Conservation (phyloP, 2,113 vertebrate genomes). For the Syrrhaptes paradoxus region DNA sequence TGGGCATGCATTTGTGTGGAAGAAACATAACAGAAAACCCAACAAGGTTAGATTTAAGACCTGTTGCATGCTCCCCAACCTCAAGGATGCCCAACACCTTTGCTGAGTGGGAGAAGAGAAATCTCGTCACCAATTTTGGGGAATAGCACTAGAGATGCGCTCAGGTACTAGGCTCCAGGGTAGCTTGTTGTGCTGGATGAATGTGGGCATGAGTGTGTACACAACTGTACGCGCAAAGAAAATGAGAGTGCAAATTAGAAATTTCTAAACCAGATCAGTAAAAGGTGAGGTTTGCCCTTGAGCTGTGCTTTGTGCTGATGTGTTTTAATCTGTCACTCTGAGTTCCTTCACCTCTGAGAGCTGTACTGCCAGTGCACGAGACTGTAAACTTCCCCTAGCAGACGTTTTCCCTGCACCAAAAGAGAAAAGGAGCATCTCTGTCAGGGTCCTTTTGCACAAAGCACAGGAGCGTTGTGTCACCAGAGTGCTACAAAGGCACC, state of each 20-base stretch:
- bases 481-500: not conserved
- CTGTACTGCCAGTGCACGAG: not conserved
- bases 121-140: not conserved
- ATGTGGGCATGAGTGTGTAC: not conserved
- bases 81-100: not conserved
- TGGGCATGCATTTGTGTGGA: not conserved
- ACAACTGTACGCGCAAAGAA: not conserved
- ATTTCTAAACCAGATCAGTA: not conserved
- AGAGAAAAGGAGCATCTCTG: not conserved
- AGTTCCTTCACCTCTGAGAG: not conserved
- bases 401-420: not conserved
- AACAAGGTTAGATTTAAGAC: not conserved
- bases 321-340: not conserved
- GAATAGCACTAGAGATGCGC: not conserved
- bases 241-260: not conserved
- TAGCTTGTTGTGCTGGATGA: not conserved
- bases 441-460: not conserved
- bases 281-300: not conserved
- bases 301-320: not conserved
- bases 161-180: not conserved
- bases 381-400: not conserved
- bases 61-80: not conserved
- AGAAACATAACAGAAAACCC: not conserved
- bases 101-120: not conserved
- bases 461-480: not conserved